Evolutionary conservation across 2,113 vertebrate species (phyloP).

Genomic region (Bos javanicus): DNA sequence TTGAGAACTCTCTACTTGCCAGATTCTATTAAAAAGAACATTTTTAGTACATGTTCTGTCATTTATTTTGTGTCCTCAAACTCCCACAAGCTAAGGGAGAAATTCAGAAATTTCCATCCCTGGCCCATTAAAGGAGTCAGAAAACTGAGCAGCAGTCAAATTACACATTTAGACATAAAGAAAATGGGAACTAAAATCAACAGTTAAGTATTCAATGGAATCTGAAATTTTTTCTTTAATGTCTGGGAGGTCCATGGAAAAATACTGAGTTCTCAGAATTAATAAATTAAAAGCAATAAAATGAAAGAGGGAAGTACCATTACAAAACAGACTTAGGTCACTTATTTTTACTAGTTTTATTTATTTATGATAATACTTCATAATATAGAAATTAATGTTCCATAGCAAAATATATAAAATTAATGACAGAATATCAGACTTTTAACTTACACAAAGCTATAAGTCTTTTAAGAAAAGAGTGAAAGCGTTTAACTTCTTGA

Average conservation of each 20-base stretch:
- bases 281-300: background rate
- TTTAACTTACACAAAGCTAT: background rate
- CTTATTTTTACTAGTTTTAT: conserved; percentile 19
- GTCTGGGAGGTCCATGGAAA: background rate
- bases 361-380: background rate
- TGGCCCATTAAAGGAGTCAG: background rate
- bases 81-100: background rate
- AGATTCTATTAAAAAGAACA: background rate
- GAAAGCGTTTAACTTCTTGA: background rate
- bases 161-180: background rate
- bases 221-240: background rate
- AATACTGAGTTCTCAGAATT: background rate
- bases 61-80: background rate
- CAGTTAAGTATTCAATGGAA: background rate
- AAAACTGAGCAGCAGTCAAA: background rate
- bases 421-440: background rate
- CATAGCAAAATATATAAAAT: background rate
- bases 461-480: background rate
- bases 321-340: background rate
- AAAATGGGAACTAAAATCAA: background rate
- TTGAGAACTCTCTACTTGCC: background rate
- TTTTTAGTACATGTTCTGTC: background rate
- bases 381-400: background rate
- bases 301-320: background rate
- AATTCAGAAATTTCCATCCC: background rate